phyloP scores from a whole-genome alignment of 2,113 vertebrate species.

The Pelecanoides urinatrix region DNA sequence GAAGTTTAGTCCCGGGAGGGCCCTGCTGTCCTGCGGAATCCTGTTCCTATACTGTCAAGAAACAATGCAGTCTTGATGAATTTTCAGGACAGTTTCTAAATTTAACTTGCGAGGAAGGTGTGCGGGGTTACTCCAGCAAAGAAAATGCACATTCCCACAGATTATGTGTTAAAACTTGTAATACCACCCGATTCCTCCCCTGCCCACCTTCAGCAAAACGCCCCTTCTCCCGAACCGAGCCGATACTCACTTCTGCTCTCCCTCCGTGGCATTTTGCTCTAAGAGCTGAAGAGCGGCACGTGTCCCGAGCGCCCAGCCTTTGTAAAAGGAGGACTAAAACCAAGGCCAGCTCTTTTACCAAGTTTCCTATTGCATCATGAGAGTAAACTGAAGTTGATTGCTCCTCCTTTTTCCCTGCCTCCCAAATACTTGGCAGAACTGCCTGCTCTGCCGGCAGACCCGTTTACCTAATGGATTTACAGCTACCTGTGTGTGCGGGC shows the following conservation, averaged over 20 bases:
- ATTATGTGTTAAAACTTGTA: fast-evolving
- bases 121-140: fast-evolving
- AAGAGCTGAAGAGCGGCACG: neutral
- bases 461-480: neutral
- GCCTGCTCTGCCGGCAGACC: neutral
- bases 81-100: neutral
- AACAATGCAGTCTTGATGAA: fast-evolving
- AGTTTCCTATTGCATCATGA: neutral
- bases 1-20: neutral
- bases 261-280: neutral
- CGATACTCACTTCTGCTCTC: neutral
- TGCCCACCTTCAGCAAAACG: no score
- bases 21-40: fast-evolving
- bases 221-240: neutral
- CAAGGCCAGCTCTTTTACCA: neutral
- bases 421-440: neutral
- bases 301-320: neutral
- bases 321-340: neutral
- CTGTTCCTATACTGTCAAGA: neutral
- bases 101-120: fast-evolving
- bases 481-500: neutral
- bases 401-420: slow-evolving; percentile 31
- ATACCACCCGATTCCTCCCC: neutral
- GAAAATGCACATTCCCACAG: no score
- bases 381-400: neutral